Base-by-base conservation (phyloP, 2,113 vertebrate genomes). In the Todiramphus saurophagus region DNA sequence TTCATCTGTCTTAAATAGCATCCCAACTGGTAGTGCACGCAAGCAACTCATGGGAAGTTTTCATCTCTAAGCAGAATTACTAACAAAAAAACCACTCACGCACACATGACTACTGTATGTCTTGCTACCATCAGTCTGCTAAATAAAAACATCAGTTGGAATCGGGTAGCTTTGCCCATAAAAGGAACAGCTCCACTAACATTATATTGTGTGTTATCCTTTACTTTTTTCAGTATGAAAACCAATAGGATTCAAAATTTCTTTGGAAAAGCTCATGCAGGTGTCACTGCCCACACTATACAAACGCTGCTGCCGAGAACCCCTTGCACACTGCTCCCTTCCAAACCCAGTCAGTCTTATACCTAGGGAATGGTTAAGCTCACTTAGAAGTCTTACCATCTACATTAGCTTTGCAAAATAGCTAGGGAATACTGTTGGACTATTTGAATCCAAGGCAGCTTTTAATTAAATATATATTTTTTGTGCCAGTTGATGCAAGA, bases 401-500 rank as follows among this genome's bases (percentile, higher is more conserved):
- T 68, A n/a, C 89, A 72, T 84, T 59, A 87, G 58, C 87, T 80
- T 91, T 96, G 73, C 53, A 96, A 90, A 96, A 82, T 35, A 89
- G 46, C 93, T 66, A 5, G 94, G 89, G 96, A 96, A 90, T 92
- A 94, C 60, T 84, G 69, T 48, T 90, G 59, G 44, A 88, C 86
- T 94, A 86, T 24, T 90, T 79, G 85, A 93, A 95, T 94, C 50
- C 77, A 84, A 94, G 68, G 50, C 73, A 78, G 60, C 90, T 92
- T 92, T 92, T 96, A 97, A 95, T 90, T 93, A 96, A 93, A 63
- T 35, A 15, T 35, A 15, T 46, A 20, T 86, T 95, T 96, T 91
- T 72, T 46, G 76, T 90, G 87, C 41, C 68, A 80, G 79, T 21
- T 81, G 64, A 89, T 80, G 87, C 68, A 93, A 82, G 67, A 82